Evolutionary conservation across 2,888 invertebrate species (phyloP).

Genomic region (Polyommatus icarus): DNA sequence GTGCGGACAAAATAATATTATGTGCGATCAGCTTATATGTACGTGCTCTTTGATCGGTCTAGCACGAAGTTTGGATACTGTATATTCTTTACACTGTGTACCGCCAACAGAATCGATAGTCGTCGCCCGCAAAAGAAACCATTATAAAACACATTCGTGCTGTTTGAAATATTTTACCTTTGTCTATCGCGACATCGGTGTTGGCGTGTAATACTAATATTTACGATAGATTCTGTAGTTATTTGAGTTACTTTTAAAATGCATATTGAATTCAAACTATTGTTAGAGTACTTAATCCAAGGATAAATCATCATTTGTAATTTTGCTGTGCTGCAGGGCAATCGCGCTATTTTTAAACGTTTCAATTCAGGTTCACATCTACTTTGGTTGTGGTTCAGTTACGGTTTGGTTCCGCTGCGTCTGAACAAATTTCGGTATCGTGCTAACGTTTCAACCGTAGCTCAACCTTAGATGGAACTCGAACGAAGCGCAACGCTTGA

Average conservation of each 20-base stretch:
- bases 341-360: too few species aligned
- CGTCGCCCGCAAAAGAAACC: slow-evolving; percentile 50
- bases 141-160: slow-evolving; percentile 21
- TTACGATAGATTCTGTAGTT: not conserved
- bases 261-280: not conserved
- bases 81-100: slow-evolving; percentile 35
- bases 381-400: too few species aligned
- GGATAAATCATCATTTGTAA: too few species aligned
- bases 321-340: too few species aligned
- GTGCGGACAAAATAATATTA: too few species aligned
- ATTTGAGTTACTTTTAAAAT: not conserved
- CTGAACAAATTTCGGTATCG: too few species aligned
- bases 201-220: not conserved
- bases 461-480: too few species aligned
- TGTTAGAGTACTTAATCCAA: too few species aligned
- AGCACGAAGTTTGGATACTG: not conserved
- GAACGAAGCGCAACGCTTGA: too few species aligned
- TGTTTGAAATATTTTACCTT: slow-evolving; percentile 27
- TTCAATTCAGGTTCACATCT: too few species aligned
- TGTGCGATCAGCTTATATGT: not conserved
- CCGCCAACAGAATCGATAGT: slow-evolving; percentile 68
- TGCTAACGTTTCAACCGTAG: too few species aligned
- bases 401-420: too few species aligned
- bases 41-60: not conserved
- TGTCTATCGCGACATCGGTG: slow-evolving; percentile 23